These are phyloP conservation scores for Lepidotrigona ventralis DNA, from an alignment of 1,140 invertebrate genomes.

Conservation along the genomic window DNA sequence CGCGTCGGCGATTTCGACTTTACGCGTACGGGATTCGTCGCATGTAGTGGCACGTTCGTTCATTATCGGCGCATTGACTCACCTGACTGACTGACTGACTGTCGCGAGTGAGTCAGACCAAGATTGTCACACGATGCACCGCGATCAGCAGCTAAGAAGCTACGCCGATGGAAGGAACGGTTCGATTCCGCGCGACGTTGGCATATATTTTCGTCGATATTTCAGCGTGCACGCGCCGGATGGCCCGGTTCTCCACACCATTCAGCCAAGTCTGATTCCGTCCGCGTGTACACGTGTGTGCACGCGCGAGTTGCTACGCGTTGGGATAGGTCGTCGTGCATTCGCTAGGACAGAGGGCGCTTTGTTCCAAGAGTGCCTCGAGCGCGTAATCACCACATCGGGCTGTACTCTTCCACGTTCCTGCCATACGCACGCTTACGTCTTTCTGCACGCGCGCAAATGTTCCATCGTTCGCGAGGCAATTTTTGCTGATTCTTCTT, in stretches of 20 bases:
- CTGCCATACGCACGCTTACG: conserved; percentile 48
- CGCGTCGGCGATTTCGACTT: conserved; percentile 13
- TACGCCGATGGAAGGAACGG: not conserved
- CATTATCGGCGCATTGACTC: conserved; percentile 57
- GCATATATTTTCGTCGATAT: not conserved
- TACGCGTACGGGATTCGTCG: conserved; percentile 32
- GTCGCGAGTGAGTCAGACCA: conserved; percentile 40
- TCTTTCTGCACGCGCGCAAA: not conserved
- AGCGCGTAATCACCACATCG: conserved; percentile 71
- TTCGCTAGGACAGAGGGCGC: conserved; percentile 71
- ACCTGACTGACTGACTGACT: conserved; percentile 33
- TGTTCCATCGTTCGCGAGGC: not conserved
- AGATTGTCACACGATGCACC: conserved; percentile 35
- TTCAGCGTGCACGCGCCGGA: too few relatives aligned
- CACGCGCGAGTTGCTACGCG: conserved; percentile 44
- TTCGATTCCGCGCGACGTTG: not conserved
- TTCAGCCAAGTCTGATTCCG: conserved; percentile 20
- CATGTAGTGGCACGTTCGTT: conserved; percentile 8
- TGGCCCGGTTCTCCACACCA: not conserved
- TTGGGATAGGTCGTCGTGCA: conserved; percentile 71
- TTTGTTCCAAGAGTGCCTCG: conserved; percentile 74
- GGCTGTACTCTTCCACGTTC: conserved; percentile 62
- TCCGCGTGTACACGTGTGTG: not conserved
- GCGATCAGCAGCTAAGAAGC: conserved; percentile 17
- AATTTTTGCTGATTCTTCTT: not conserved